phyloP scores from a whole-genome alignment of 1,140 invertebrate species.

The Drosophila ohnishii region DNA sequence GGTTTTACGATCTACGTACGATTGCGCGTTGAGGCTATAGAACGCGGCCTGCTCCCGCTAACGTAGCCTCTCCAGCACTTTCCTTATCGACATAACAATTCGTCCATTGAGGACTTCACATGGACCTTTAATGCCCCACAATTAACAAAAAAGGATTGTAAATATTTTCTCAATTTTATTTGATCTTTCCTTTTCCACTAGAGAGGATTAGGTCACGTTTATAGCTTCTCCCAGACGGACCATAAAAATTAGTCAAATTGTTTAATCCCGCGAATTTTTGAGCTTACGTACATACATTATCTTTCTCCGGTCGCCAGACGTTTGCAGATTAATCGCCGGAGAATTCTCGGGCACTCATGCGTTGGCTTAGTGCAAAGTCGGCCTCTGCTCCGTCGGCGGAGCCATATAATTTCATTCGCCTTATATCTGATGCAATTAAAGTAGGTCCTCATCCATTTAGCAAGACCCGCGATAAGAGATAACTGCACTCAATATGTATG shows the following conservation, averaged over 20 bases:
- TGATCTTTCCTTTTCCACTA: conserved; percentile 14
- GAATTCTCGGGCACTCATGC: conserved; percentile 45
- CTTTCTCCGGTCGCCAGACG: conserved; percentile 19
- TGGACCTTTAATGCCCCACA: conserved; percentile 16
- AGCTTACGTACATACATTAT: conserved; percentile 23
- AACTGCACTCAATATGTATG: conserved; percentile 38
- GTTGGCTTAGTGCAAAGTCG: conserved; percentile 60
- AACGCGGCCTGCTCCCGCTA: conserved; percentile 6
- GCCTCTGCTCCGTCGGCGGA: conserved; percentile 24
- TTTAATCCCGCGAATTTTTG: conserved; percentile 24
- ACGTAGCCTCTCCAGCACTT: neutral
- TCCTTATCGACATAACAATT: neutral
- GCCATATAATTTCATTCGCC: conserved; percentile 51
- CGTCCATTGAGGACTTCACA: conserved; percentile 5
- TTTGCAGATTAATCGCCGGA: conserved; percentile 35
- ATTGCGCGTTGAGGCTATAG: conserved; percentile 6
- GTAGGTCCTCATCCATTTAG: conserved; percentile 46
- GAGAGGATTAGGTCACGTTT: conserved; percentile 21
- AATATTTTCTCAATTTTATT: conserved; percentile 43
- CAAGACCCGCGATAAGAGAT: conserved; percentile 45
- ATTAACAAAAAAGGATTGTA: conserved; percentile 18
- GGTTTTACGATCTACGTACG: conserved; percentile 20
- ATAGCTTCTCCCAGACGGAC: conserved; percentile 30
- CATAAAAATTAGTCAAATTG: conserved; percentile 34
- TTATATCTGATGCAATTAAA: conserved; percentile 60